These are phyloP conservation scores for Falco berigora DNA, from an alignment of 2,797 vertebrate genomes.

Conservation along the genomic window DNA sequence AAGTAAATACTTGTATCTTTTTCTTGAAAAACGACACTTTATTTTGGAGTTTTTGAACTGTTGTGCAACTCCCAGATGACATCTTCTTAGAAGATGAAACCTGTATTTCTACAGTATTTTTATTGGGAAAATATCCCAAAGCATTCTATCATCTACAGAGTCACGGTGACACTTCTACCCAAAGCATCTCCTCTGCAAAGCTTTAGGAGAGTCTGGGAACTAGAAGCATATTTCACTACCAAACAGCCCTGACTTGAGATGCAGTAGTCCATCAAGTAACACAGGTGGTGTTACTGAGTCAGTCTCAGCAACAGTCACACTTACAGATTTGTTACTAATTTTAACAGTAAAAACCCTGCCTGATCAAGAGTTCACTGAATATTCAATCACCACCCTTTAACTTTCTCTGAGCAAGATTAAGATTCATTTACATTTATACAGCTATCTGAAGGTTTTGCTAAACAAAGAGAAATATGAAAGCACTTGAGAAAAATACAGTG, in stretches of 20 bases:
- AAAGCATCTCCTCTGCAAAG: not conserved
- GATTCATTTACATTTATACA: not conserved
- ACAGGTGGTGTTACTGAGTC: not conserved
- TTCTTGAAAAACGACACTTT: not conserved
- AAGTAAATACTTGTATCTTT: not conserved
- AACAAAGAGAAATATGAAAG: not conserved
- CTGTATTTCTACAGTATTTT: not conserved
- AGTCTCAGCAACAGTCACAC: not conserved
- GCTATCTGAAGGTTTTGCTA: not conserved
- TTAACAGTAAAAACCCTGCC: not conserved
- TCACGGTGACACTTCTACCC: not conserved
- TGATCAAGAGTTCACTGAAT: not conserved
- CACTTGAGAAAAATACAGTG: not conserved
- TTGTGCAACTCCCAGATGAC: not conserved
- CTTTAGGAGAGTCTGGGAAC: not conserved
- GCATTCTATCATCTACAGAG: not conserved
- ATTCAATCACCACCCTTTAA: not conserved
- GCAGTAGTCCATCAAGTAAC: not conserved
- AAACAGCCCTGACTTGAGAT: not conserved
- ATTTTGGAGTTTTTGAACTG: not conserved
- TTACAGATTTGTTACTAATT: not conserved
- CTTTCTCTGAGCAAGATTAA: not conserved
- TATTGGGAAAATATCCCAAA: not conserved
- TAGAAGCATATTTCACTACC: not conserved
- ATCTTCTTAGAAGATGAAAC: not conserved